phyloP scores from a whole-genome alignment of 2,888 invertebrate species.

The Alloplasta piceator region DNA sequence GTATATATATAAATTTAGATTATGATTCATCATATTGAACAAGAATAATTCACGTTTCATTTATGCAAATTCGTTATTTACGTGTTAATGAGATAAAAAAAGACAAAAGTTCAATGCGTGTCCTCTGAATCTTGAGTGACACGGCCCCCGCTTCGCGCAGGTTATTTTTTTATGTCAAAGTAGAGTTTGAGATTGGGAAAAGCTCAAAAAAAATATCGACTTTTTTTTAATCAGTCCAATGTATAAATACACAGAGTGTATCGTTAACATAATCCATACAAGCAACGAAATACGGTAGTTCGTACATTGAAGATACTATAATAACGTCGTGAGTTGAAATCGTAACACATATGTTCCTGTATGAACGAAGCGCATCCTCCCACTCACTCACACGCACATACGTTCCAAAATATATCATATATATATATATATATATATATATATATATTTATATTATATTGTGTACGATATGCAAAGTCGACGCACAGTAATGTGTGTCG shows the following conservation, averaged over 20 bases:
- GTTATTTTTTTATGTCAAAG: too few species aligned
- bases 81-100: too few species aligned
- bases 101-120: too few species aligned
- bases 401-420: neutral
- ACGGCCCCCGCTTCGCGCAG: too few species aligned
- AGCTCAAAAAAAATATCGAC: too few species aligned
- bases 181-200: too few species aligned
- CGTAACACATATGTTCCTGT: conserved; percentile 57
- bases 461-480: conserved; percentile 41
- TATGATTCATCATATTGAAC: too few species aligned
- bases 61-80: too few species aligned
- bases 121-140: too few species aligned
- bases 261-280: conserved; percentile 36
- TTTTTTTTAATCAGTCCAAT: too few species aligned
- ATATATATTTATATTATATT: neutral
- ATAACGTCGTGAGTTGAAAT: conserved; percentile 51
- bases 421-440: conserved; percentile 17
- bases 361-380: conserved; percentile 58
- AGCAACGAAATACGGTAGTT: conserved; percentile 47
- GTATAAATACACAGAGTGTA: conserved; percentile 31
- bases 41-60: too few species aligned
- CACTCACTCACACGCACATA: conserved; percentile 24
- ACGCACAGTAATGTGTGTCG: conserved; percentile 45
- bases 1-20: too few species aligned
- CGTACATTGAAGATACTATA: conserved; percentile 50